Evolutionary conservation across 2,797 vertebrate genomes (phyloP), one percentile per base, ranked within the genome.

Genomic region (Merluccius polli): DNA sequence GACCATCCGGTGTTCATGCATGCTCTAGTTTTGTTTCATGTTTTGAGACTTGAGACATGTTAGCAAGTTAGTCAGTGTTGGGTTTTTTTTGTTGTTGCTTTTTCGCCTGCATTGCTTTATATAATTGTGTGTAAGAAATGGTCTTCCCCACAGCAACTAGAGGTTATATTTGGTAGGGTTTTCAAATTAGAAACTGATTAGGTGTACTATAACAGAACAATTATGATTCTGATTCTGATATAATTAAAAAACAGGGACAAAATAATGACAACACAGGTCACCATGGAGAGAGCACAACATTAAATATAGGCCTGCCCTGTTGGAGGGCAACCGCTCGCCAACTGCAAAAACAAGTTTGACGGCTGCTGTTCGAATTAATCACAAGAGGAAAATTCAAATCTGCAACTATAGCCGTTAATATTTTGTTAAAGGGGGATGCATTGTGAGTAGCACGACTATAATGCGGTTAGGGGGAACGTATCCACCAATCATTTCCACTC

Each of bases 301-400:
- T 79, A 84, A 85, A 87, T 81, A 84, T 84, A 84, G 85, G 79
- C 79, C 79, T 69, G 71, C 71, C 81, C 76, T 33, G 72, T 76
- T 44, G 76, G 75, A 82, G 78, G 87, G 84, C 87, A 84, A 8
- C 33, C 33, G 33, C 3, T 3, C 71, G 78, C 75, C 87, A 92
- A 89, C 90, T 92, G 87, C 74, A 87, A 85, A 85, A 92, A 90
- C 88, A 89, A 85, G 83, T 71, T 72, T 33, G 77, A n/a, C n/a
- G n/a, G n/a, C n/a, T n/a, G n/a, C n/a, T n/a, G n/a, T n/a, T n/a
- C n/a, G n/a, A n/a, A n/a, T n/a, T n/a, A n/a, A n/a, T n/a, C n/a
- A n/a, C n/a, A n/a, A n/a, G n/a, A 83, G 73, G 75, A 38, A 81
- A 85, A 74, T 84, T 82, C 8, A 35, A 35, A n/a, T n/a, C n/a